Conservation (phyloP, 2,797 vertebrate species). For the Molossus alvarezi region DNA sequence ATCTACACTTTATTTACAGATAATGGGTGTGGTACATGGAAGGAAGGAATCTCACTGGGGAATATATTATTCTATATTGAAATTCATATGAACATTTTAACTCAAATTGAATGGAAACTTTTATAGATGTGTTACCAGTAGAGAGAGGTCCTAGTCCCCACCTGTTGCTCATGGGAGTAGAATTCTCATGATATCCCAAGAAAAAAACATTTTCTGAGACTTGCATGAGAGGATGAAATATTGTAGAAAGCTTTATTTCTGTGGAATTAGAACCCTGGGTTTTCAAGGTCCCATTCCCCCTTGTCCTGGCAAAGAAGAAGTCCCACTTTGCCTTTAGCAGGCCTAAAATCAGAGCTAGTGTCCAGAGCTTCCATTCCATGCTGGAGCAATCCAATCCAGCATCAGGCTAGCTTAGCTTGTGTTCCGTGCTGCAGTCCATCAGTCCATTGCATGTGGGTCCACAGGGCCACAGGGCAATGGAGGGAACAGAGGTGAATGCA, state of each 20-base stretch:
- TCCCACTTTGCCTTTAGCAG: background rate
- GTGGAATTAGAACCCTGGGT: background rate
- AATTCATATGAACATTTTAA: background rate
- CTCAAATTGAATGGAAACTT: constrained; percentile 30
- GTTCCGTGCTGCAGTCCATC: background rate
- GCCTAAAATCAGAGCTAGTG: background rate
- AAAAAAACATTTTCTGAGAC: background rate
- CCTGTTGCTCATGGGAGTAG: background rate
- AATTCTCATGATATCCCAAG: background rate
- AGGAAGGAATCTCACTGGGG: background rate
- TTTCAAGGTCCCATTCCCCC: background rate
- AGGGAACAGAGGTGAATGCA: background rate
- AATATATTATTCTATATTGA: background rate
- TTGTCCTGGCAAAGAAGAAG: background rate
- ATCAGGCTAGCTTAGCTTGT: background rate
- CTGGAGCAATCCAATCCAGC: background rate
- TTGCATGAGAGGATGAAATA: background rate
- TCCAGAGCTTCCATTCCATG: background rate
- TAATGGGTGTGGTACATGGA: background rate
- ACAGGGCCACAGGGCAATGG: background rate
- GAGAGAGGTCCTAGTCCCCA: background rate
- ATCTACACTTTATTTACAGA: constrained; percentile 74
- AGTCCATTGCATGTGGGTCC: background rate
- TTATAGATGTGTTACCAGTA: background rate
- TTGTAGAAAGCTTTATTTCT: background rate